phyloP scores from a whole-genome alignment of 2,797 vertebrate genomes.

The Etheostoma nigrum region DNA sequence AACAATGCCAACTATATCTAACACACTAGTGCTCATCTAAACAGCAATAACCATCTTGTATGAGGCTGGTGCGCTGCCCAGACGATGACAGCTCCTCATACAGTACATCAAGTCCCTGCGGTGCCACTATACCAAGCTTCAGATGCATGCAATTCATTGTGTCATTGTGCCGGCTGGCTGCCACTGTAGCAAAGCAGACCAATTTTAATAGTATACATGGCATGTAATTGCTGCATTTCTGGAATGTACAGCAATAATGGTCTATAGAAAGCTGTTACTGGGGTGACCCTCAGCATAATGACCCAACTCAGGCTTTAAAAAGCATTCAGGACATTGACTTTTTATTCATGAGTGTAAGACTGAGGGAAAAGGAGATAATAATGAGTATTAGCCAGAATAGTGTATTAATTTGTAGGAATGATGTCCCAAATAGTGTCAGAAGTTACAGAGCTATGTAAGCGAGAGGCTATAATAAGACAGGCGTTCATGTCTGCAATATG shows the following conservation, averaged over 20 bases:
- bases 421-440: constrained; percentile 66
- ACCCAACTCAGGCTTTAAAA: constrained; percentile 61
- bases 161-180: constrained; percentile 59
- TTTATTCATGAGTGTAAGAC: constrained; percentile 59
- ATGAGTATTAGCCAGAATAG: constrained; percentile 59
- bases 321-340: constrained; percentile 73
- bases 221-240: constrained; percentile 57
- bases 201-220: constrained; percentile 41
- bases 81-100: constrained; percentile 54
- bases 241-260: constrained; percentile 39
- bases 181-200: constrained; percentile 38
- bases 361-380: constrained; percentile 55
- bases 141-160: constrained; percentile 58
- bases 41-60: constrained; percentile 67
- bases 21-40: constrained; percentile 58
- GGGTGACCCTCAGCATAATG: constrained; percentile 69
- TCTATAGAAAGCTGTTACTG: constrained; percentile 50
- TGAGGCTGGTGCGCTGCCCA: constrained; percentile 59
- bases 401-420: constrained; percentile 66
- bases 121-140: constrained; percentile 59
- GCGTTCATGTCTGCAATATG: constrained; percentile 48
- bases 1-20: constrained; percentile 49
- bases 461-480: constrained; percentile 47
- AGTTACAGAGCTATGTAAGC: constrained; percentile 48
- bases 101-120: constrained; percentile 51